Base-by-base conservation (phyloP, 2,888 invertebrate species). In the Harpalus rufipes region DNA sequence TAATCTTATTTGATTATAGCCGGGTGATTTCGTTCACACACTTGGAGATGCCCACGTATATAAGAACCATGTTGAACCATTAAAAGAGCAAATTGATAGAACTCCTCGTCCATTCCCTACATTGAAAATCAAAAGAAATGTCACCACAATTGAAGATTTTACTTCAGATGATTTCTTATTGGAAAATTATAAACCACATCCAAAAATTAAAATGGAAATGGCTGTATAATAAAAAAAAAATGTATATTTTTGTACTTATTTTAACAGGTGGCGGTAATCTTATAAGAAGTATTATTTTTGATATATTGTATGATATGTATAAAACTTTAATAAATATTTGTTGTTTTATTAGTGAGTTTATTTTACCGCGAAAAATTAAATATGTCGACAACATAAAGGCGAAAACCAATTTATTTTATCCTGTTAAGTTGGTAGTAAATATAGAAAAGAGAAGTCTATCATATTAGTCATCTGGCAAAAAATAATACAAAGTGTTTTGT, bases 21-120 rank as follows among this genome's bases (percentile, higher is more conserved):
- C 98, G 76, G 98, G 97, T 51, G 98, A 99, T 87, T 98, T 99
- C 89, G 93, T 99, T 1, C 98, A 99, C 90, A 96, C 97, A 0
- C 93, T 98, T 87, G 99, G 99, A 10, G 99, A 99, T 91, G 96
- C 97, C 59, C 99, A 99, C 91, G 95, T 99, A 0, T 99, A 99
- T 90, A 91, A 94, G 8, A 98, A 97, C 90, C 99, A 99, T 89
- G 92, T 97, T 25, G 95, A 96, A 81, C 95, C 97, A 0, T 91
- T 99, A 0, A 93, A 95, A 88, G 93, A 94, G 87, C 99, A 99
- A 91, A 88, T 98, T 21, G 90, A 93, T 88, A 94, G 99, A 80
- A 92, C 92, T 81, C 98, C 99, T 0, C 93, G 93, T 80, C 93
- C 95, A 8, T 99, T 98, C 89, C 98, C 98, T 0, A 95, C 92